Base-by-base conservation (phyloP, 2,797 vertebrate species). In the Takifugu rubripes region DNA sequence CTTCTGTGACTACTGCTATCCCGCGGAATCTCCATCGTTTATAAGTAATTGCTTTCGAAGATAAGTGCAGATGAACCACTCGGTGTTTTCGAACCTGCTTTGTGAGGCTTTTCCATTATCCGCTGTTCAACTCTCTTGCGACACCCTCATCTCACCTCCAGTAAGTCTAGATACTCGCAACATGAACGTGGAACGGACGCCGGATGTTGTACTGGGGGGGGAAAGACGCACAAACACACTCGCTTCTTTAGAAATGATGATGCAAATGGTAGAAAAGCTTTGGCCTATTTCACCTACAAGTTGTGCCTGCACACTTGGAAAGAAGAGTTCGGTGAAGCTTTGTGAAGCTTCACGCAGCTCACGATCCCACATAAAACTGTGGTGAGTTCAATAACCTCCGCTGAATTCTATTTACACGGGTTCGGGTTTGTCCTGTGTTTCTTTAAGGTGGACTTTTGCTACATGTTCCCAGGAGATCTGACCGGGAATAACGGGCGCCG, bases 361-460 rank as follows among this genome's bases (percentile, higher is more conserved):
- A 78, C 81, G 74, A 66, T 68, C 85, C 93, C 93, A 94, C 93
- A 94, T 93, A 93, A 91, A 94, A 94, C 93, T 94, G 93, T 89
- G 93, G 91, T 83, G 83, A 87, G 74, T 62, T 74, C 61, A 70
- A 1, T 48, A 3, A 15, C 61, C 26, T 87, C 82, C 57, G 67
- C 61, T 67, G 49, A 67, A 71, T 64, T 75, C 74, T 91, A 92
- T 88, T 76, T 87, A 88, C 82, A 74, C 44, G 25, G 59, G 72
- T 82, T 62, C 24, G 70, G 52, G 79, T 81, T 70, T 60, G 29
- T 31, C 29, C 29, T 29, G 27, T 29, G 27, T 77, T 84, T 77
- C 71, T 69, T 80, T 73, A 78, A 73, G 76, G 83, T 65, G 60
- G 55, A 82, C 65, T 49, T 3, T n/a, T 82, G 83, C 75, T 85